phyloP scores from a whole-genome alignment of 1,140 invertebrate genomes.

The Caenorhabditis elegans region DNA sequence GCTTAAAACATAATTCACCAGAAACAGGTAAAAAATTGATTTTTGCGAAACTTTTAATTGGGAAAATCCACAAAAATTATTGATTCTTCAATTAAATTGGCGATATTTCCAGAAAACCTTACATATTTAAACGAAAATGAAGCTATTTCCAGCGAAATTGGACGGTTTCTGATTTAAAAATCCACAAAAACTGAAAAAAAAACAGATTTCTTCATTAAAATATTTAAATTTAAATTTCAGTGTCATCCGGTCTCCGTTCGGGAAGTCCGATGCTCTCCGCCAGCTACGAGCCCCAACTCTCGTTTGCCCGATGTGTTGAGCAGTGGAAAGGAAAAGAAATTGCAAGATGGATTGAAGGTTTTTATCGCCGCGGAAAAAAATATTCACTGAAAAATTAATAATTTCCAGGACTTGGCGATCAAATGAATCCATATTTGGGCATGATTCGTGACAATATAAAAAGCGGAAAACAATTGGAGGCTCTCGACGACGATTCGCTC shows the following conservation, averaged over 20 bases:
- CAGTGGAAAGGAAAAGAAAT: constrained; percentile 46
- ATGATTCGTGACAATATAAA: constrained; percentile 34
- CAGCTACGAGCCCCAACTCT: constrained; percentile 1
- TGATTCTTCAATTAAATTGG: no score
- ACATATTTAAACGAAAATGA: no score
- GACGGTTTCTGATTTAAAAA: no score
- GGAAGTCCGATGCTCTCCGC: constrained; percentile 17
- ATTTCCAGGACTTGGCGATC: constrained; percentile 47
- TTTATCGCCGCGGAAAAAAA: neutral
- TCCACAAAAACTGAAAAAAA: no score
- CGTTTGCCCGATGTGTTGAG: constrained; percentile 37
- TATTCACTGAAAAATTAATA: neutral
- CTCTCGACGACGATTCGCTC: constrained; percentile 41
- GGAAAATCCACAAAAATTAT: no score
- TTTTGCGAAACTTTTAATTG: no score
- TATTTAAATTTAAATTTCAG: neutral
- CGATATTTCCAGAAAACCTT: no score
- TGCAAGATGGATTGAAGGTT: constrained; percentile 47
- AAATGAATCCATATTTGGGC: constrained; percentile 37
- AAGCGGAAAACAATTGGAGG: constrained; percentile 35
- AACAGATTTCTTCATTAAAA: no score
- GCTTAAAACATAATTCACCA: no score
- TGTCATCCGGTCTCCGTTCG: neutral
- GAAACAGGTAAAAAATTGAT: no score
- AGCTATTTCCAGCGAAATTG: no score